Conservation (phyloP, 2,113 vertebrate genomes). For the Hyaena hyaena region DNA sequence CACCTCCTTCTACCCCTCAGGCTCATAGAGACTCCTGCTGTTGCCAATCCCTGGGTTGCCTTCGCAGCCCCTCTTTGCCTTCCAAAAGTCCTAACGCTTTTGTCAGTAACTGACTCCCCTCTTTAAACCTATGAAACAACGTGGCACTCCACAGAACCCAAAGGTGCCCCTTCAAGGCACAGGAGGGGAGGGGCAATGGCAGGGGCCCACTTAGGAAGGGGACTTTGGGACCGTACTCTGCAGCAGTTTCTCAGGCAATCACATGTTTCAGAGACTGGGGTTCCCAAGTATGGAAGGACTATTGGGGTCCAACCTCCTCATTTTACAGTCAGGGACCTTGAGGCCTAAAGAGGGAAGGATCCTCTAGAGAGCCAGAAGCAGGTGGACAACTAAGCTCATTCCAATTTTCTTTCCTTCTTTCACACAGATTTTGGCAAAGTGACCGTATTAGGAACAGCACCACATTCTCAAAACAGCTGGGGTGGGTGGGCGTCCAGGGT, state of each 20-base stretch:
- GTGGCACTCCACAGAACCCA: neutral
- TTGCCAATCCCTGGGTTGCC: neutral
- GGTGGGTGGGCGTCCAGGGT: neutral
- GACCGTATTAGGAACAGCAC: neutral
- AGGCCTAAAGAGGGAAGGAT: neutral
- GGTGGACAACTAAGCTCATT: neutral
- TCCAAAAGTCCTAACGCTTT: neutral
- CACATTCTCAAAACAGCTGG: neutral
- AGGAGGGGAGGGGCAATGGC: neutral
- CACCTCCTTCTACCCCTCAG: neutral
- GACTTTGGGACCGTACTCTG: neutral
- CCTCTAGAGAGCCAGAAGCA: neutral
- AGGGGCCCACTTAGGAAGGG: fast-evolving
- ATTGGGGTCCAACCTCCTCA: neutral
- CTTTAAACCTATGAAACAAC: neutral
- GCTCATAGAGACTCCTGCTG: neutral
- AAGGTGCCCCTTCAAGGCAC: neutral
- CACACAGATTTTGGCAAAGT: neutral
- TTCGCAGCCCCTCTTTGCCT: neutral
- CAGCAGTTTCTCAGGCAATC: neutral
- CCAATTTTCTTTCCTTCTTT: neutral
- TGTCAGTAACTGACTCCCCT: neutral
- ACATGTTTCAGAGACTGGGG: neutral
- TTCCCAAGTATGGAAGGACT: neutral
- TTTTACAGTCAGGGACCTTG: neutral